A percentile compares a stretch with the other conserved stretches of the same genome.
Conservation (phyloP, 2,113 vertebrate genomes). For the Bos indicus region DNA sequence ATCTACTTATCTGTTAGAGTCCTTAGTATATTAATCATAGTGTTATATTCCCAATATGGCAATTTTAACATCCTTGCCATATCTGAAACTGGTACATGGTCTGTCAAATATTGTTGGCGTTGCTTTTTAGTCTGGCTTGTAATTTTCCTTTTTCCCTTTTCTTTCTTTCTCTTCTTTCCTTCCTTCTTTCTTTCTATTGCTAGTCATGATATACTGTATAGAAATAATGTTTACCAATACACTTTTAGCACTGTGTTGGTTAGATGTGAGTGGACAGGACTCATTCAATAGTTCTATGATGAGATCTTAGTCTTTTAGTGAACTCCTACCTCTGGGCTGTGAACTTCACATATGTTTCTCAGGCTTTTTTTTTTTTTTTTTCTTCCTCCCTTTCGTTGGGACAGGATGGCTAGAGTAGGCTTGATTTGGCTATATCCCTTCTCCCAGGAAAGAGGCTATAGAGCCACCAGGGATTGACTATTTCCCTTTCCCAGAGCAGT, state of each 20-base stretch:
- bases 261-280: neutral
- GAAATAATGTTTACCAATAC: neutral
- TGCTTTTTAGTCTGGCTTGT: neutral
- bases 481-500: neutral
- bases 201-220: neutral
- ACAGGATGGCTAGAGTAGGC: neutral
- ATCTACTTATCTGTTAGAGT: neutral
- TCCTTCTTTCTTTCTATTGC: neutral
- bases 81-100: neutral
- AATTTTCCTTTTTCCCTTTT: neutral
- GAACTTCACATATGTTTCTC: neutral
- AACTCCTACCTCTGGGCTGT: neutral
- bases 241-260: neutral
- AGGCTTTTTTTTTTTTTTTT: neutral
- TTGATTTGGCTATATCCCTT: neutral
- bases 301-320: neutral
- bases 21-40: neutral
- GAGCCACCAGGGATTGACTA: neutral
- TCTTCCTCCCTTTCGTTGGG: neutral
- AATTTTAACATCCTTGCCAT: neutral
- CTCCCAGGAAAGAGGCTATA: neutral
- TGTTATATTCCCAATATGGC: neutral
- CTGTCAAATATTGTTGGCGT: neutral
- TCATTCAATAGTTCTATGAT: neutral
- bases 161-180: neutral